Conservation (phyloP, 2,113 vertebrate species). For the Elanus axillaris region DNA sequence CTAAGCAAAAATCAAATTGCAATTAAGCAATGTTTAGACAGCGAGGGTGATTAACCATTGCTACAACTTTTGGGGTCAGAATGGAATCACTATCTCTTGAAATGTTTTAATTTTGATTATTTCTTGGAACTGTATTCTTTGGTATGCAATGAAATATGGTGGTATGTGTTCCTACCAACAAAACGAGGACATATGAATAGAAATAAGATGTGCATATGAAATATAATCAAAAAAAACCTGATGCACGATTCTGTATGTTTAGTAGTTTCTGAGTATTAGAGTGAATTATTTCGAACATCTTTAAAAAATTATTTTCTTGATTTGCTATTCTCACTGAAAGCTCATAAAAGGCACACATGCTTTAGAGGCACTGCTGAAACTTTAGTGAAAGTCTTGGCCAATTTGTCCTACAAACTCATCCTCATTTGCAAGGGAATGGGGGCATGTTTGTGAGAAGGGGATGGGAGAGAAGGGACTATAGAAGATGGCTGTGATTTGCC, state of each 20-base stretch:
- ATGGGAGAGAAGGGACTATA: not conserved
- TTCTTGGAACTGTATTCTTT: not conserved
- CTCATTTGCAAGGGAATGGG: not conserved
- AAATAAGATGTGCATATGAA: not conserved
- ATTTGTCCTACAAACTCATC: not conserved
- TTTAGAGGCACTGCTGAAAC: not conserved
- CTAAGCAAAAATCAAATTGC: conserved; percentile 24
- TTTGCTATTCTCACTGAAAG: not conserved
- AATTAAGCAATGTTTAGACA: conserved; percentile 36
- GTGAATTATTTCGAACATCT: not conserved
- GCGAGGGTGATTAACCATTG: conserved; percentile 25
- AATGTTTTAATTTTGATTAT: not conserved
- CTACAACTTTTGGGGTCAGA: not conserved
- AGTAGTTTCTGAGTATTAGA: not conserved
- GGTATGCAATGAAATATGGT: not conserved
- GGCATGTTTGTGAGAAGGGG: not conserved
- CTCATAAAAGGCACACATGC: not conserved
- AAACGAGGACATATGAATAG: not conserved
- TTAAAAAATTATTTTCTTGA: not conserved
- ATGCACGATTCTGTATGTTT: not conserved
- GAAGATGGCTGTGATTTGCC: not conserved
- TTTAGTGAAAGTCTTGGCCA: not conserved
- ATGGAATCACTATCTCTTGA: not conserved
- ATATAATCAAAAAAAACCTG: not conserved
- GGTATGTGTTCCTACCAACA: not conserved